Evolutionary conservation across 2,113 vertebrate species (phyloP).

Genomic region (Scophthalmus maximus): DNA sequence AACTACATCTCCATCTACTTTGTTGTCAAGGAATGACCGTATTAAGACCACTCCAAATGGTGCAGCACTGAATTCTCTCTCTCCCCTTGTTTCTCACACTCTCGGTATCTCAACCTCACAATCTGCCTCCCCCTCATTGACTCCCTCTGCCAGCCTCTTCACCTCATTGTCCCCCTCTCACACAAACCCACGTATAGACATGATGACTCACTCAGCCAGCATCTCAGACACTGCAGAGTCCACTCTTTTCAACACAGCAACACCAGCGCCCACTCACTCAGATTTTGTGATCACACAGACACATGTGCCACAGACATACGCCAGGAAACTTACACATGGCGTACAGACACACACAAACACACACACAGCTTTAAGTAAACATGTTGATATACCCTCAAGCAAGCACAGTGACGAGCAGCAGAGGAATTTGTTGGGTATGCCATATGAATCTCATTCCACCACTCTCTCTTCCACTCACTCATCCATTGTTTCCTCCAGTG

Average conservation of each 20-base stretch:
- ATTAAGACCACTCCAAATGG: constrained; percentile 26
- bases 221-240: constrained; percentile 46
- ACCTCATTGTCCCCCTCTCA: constrained; percentile 33
- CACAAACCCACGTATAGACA: constrained; percentile 49
- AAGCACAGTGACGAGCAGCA: constrained; percentile 50
- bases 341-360: constrained; percentile 40
- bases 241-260: constrained; percentile 16
- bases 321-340: constrained; percentile 27
- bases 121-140: constrained; percentile 24
- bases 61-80: constrained; percentile 12
- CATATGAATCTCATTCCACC: constrained; percentile 31
- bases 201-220: constrained; percentile 52
- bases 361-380: constrained; percentile 42
- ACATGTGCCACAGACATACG: constrained; percentile 23
- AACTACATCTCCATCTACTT: constrained; percentile 25
- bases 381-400: constrained; percentile 35
- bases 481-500: constrained; percentile 19
- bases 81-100: constrained; percentile 18
- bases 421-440: constrained; percentile 40
- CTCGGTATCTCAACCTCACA: constrained; percentile 22
- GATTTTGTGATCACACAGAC: constrained; percentile 18
- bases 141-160: constrained; percentile 19
- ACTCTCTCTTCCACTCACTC: constrained; percentile 18
- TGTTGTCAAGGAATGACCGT: constrained; percentile 9
- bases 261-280: constrained; percentile 39